Evolutionary conservation across 2,113 vertebrate species (phyloP).

Genomic region (Oreochromis tanganicae): DNA sequence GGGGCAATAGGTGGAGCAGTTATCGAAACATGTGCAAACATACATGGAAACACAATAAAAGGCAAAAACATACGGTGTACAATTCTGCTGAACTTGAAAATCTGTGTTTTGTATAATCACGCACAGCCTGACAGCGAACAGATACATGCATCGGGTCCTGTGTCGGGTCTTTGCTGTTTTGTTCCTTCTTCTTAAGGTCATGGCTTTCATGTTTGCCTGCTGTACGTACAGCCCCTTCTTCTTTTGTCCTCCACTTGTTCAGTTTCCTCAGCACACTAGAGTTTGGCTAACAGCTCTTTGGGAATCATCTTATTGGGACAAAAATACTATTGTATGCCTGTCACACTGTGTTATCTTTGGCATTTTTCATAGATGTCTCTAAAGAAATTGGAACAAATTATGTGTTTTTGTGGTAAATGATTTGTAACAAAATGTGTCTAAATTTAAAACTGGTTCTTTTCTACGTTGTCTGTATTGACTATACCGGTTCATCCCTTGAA

Average conservation of each 20-base stretch:
- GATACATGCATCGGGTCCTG: neutral
- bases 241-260: neutral
- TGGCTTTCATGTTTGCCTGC: neutral
- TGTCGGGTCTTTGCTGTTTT: neutral
- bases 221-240: neutral
- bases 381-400: too few relatives aligned
- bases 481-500: too few relatives aligned
- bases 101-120: neutral
- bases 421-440: too few relatives aligned
- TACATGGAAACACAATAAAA: neutral
- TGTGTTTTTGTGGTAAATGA: too few relatives aligned
- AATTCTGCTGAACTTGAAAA: neutral
- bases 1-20: neutral
- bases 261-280: neutral
- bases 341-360: too few relatives aligned
- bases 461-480: too few relatives aligned
- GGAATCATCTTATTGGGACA: too few relatives aligned
- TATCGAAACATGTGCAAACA: neutral
- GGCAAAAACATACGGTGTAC: neutral
- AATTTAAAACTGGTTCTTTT: too few relatives aligned
- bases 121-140: neutral
- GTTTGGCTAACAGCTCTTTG: too few relatives aligned
- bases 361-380: too few relatives aligned
- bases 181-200: neutral
- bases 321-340: too few relatives aligned